phyloP scores from a whole-genome alignment of 2,888 invertebrate species.

The Thalpophila matura region DNA sequence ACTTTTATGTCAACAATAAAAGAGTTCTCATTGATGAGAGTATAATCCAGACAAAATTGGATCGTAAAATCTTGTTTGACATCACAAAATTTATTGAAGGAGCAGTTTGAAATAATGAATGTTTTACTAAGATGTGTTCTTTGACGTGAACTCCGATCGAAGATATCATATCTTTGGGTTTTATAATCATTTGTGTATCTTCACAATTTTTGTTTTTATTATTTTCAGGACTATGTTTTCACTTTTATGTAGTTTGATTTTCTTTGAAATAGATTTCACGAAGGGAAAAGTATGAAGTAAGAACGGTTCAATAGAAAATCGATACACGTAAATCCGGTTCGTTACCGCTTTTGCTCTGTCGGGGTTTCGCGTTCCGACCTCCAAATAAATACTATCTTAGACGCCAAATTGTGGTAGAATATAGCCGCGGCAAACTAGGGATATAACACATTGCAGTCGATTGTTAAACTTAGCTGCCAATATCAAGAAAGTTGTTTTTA shows the following conservation, averaged over 20 bases:
- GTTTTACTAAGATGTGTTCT: slow-evolving; percentile 36
- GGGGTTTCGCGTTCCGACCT: slow-evolving; percentile 15
- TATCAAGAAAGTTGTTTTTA: background rate
- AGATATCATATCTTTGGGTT: slow-evolving; percentile 1
- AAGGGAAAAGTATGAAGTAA: slow-evolving; percentile 19
- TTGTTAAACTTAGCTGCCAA: background rate
- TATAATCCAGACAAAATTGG: slow-evolving; percentile 61
- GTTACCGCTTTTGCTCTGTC: slow-evolving; percentile 28
- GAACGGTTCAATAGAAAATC: slow-evolving; percentile 47
- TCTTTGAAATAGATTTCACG: slow-evolving; percentile 7
- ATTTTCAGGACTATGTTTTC: background rate
- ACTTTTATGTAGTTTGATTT: slow-evolving; percentile 9
- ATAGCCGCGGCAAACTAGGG: background rate
- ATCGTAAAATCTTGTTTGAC: slow-evolving; percentile 63
- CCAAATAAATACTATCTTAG: slow-evolving; percentile 29
- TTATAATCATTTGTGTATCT: background rate
- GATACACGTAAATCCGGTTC: slow-evolving; percentile 45
- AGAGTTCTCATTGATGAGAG: slow-evolving; percentile 60
- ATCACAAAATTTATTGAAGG: slow-evolving; percentile 55
- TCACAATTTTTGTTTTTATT: background rate
- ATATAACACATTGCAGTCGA: background rate
- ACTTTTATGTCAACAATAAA: slow-evolving; percentile 60
- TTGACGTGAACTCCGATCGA: slow-evolving; percentile 29
- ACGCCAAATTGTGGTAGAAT: slow-evolving; percentile 1
- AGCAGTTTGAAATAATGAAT: slow-evolving; percentile 53